A percentile compares a stretch with the other conserved stretches of the same genome.
Conservation (phyloP, 2,113 vertebrate genomes). For the Chlorocebus sabaeus region DNA sequence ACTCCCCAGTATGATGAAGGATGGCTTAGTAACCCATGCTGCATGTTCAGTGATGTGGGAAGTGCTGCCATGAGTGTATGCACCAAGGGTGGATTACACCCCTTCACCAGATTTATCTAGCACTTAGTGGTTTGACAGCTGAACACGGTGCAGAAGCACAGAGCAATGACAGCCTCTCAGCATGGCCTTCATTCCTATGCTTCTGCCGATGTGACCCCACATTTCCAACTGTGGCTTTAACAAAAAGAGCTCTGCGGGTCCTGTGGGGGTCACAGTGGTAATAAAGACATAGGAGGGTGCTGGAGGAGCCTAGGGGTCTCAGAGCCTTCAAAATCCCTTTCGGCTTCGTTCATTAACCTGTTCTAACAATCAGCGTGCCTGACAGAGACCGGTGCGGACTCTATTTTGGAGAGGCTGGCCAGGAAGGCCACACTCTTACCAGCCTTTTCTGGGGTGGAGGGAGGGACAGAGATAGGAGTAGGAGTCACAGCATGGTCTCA, state of each 20-base stretch:
- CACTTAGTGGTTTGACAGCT: background rate
- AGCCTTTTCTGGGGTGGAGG: background rate
- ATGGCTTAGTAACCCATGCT: background rate
- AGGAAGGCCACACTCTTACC: background rate
- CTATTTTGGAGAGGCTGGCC: background rate
- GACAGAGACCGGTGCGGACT: background rate
- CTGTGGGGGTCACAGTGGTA: rapidly evolving
- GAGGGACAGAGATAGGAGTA: rapidly evolving
- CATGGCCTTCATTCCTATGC: background rate
- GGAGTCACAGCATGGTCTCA: background rate
- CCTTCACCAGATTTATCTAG: background rate
- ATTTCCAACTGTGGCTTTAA: background rate
- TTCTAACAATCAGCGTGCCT: background rate
- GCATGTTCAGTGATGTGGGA: no score
- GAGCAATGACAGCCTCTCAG: rapidly evolving
- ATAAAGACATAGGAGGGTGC: background rate
- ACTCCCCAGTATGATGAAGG: background rate
- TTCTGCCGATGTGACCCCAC: background rate
- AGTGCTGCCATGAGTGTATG: background rate
- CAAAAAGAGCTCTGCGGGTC: background rate
- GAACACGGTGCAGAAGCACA: rapidly evolving
- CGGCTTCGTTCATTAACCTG: background rate
- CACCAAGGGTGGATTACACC: background rate
- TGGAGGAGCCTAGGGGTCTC: background rate
- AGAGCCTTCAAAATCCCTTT: background rate